Evolutionary conservation across 2,113 vertebrate genomes (phyloP).

Genomic region (Nipponia nippon): DNA sequence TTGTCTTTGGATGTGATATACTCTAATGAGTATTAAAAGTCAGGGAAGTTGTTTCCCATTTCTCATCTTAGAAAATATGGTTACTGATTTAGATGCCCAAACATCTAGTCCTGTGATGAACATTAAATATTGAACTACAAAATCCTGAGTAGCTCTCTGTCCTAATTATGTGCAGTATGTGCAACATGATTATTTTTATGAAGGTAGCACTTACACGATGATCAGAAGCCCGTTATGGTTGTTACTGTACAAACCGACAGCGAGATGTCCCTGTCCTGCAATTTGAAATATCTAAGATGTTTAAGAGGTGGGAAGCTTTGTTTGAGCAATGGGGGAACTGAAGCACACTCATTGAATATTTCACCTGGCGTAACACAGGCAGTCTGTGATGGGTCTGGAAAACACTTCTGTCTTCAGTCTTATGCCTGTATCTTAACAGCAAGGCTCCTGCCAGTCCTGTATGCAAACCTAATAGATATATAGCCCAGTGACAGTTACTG

Average conservation of each 20-base stretch:
- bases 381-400: not conserved
- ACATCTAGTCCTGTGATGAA: not conserved
- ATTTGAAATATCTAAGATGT: not conserved
- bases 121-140: not conserved
- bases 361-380: not conserved
- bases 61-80: not conserved
- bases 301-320: not conserved
- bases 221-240: not conserved
- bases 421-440: not conserved
- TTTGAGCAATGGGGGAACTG: not conserved
- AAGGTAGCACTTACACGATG: not conserved
- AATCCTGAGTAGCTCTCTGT: not conserved
- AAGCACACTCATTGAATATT: not conserved
- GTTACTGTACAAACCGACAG: not conserved
- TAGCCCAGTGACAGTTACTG: not conserved
- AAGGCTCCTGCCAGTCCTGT: not conserved
- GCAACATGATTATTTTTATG: not conserved
- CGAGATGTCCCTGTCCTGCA: not conserved
- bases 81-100: not conserved
- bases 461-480: not conserved
- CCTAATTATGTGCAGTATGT: not conserved
- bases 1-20: not conserved
- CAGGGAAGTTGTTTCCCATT: not conserved
- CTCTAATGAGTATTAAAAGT: not conserved
- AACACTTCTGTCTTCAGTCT: not conserved